These are phyloP conservation scores for Coreius guichenoti DNA, from an alignment of 2,797 vertebrate species.

Conservation along the genomic window DNA sequence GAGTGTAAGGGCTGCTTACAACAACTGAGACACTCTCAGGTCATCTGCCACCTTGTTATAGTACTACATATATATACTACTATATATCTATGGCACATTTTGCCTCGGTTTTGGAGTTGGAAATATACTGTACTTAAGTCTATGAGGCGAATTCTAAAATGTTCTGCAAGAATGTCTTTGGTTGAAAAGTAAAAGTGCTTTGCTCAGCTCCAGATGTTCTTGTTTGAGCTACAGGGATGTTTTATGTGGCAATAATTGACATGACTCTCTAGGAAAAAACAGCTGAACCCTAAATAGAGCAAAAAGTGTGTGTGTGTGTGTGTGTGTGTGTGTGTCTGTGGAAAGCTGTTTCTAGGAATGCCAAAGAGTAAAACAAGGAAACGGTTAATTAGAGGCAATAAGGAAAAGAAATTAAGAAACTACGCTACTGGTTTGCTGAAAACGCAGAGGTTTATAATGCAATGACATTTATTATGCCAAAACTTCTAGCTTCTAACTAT, in stretches of 20 bases:
- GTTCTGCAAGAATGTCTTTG: background rate
- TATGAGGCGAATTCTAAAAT: background rate
- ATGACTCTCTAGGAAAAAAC: constrained; percentile 33
- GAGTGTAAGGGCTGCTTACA: background rate
- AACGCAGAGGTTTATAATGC: background rate
- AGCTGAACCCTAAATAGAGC: constrained; percentile 1
- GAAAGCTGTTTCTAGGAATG: background rate
- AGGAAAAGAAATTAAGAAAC: constrained; percentile 19
- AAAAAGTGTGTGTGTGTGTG: background rate
- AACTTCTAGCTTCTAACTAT: background rate
- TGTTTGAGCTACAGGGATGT: constrained; percentile 9
- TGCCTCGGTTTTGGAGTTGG: background rate
- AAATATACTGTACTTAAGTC: constrained; percentile 5
- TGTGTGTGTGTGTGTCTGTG: background rate
- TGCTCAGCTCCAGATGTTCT: constrained; percentile 51
- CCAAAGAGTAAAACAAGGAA: constrained; percentile 23
- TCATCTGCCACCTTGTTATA: background rate
- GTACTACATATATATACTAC: too few relatives aligned
- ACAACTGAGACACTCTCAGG: background rate
- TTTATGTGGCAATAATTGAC: constrained; percentile 37
- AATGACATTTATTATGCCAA: constrained; percentile 9
- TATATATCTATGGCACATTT: background rate
- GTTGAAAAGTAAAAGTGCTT: constrained; percentile 8
- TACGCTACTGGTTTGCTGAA: background rate
- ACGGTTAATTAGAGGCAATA: constrained; percentile 11